These are phyloP conservation scores for Chloroceryle amazona DNA, from an alignment of 2,797 vertebrate genomes.

Conservation along the genomic window DNA sequence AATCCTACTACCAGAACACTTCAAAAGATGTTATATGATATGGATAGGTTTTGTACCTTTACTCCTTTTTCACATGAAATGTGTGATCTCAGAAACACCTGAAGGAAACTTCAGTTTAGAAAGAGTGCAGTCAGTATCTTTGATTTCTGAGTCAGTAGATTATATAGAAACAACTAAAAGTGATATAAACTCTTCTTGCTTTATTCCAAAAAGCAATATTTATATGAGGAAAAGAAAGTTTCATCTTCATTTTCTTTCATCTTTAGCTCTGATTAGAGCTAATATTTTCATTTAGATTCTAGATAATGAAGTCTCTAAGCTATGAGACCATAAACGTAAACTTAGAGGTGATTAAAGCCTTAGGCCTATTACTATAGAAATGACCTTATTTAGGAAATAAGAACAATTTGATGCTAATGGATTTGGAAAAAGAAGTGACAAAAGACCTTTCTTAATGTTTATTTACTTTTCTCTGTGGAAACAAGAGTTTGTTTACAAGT, in stretches of 20 bases:
- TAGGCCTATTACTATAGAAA: background rate
- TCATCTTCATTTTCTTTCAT: background rate
- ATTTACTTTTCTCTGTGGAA: slow-evolving; percentile 45
- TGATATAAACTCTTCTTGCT: background rate
- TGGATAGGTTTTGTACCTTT: background rate
- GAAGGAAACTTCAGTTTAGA: background rate
- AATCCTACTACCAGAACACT: background rate
- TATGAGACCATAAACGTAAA: slow-evolving; percentile 13
- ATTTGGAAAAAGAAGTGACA: slow-evolving; percentile 15
- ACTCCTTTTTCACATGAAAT: background rate
- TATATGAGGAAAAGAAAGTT: background rate
- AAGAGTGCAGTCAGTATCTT: background rate
- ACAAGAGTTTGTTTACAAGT: slow-evolving; percentile 52
- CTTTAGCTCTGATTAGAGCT: background rate
- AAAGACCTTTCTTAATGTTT: slow-evolving; percentile 49
- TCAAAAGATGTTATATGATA: background rate
- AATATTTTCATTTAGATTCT: slow-evolving; percentile 27
- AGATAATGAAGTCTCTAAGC: slow-evolving; percentile 15
- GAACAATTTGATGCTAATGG: slow-evolving; percentile 17
- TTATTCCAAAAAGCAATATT: background rate
- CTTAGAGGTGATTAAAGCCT: slow-evolving; percentile 41
- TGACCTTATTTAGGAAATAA: slow-evolving; percentile 36
- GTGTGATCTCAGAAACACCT: background rate
- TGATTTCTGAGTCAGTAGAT: background rate
- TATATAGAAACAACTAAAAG: background rate